Conservation (phyloP, 2,888 invertebrate genomes). For the Drosophila vallismaia region DNA sequence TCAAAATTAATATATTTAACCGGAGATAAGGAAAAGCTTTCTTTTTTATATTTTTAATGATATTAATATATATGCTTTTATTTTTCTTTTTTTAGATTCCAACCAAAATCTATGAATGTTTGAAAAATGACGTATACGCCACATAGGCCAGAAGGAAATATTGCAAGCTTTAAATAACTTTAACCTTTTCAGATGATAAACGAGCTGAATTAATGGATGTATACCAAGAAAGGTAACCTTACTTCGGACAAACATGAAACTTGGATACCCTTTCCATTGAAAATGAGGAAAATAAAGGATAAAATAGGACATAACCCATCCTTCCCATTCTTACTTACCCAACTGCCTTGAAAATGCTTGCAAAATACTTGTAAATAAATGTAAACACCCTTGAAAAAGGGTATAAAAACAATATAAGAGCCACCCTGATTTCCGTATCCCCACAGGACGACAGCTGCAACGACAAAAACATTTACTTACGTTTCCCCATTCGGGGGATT, state of each 20-base stretch:
- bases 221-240: background rate
- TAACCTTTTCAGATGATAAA: background rate
- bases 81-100: background rate
- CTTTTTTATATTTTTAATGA: background rate
- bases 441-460: conserved; percentile 26
- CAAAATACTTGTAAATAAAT: no score
- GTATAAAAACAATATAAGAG: background rate
- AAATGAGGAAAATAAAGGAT: no score
- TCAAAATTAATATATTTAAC: background rate
- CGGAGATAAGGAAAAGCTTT: background rate
- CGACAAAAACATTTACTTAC: conserved; percentile 68
- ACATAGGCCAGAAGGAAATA: background rate
- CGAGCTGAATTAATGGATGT: background rate
- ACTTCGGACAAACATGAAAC: no score
- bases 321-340: no score
- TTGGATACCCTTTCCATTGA: no score
- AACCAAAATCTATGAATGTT: background rate
- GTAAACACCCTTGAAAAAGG: no score
- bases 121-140: background rate
- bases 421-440: conserved; percentile 17
- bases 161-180: background rate
- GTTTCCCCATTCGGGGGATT: conserved; percentile 41
- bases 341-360: no score
- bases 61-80: background rate
- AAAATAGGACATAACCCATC: no score